Evolutionary conservation across 1,140 invertebrate genomes (phyloP).

Genomic region (Lerema accius): DNA sequence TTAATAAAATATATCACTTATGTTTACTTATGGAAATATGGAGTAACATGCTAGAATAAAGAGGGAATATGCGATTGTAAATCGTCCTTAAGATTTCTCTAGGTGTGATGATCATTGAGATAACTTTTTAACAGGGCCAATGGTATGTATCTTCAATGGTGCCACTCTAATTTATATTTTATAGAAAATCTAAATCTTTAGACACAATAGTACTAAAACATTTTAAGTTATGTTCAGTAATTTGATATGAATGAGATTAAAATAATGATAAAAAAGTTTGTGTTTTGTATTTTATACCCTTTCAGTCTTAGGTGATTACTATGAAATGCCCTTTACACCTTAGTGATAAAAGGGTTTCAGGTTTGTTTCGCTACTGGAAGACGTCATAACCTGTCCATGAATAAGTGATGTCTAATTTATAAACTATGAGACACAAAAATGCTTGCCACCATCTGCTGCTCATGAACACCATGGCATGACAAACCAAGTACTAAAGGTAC

Average conservation of each 20-base stretch:
- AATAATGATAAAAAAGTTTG: conserved; percentile 54
- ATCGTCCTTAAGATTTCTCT: conserved; percentile 62
- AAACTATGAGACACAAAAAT: no score
- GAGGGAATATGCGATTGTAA: conserved; percentile 66
- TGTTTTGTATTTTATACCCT: no score
- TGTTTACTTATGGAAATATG: conserved; percentile 59
- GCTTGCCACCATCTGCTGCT: no score
- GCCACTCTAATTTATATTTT: conserved; percentile 75
- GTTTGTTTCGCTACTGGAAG: no score
- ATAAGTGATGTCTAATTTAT: no score
- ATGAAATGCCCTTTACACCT: no score
- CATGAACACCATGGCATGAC: no score
- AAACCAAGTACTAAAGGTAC: no score
- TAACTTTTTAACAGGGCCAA: conserved; percentile 52
- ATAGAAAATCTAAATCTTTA: conserved; percentile 66
- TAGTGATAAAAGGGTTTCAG: no score
- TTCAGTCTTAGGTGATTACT: no score
- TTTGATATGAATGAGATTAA: conserved; percentile 82
- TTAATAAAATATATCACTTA: conserved; percentile 64
- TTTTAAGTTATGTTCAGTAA: conserved; percentile 80
- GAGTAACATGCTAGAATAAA: conserved; percentile 48
- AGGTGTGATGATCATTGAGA: conserved; percentile 59
- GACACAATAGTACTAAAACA: conserved; percentile 71
- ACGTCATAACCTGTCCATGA: no score
- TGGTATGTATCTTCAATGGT: conserved; percentile 62